phyloP scores from a whole-genome alignment of 92 coral and sea anemone species.

The Heliopora coerulea region DNA sequence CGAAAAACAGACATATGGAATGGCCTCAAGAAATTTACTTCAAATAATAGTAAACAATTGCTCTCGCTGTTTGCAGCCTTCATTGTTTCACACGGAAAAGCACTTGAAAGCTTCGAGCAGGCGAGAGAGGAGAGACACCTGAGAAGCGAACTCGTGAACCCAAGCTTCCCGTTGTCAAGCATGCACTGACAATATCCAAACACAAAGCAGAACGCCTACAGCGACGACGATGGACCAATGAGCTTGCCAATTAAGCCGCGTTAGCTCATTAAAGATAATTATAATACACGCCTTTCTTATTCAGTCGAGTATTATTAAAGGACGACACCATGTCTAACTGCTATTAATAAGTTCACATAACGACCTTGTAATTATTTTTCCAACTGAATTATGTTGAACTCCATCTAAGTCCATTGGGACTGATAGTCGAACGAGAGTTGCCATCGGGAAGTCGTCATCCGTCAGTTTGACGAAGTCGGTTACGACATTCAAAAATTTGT shows the following conservation, averaged over 20 bases:
- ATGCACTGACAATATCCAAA: slow-evolving; percentile 27
- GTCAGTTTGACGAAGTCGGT: neutral
- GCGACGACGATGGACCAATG: slow-evolving; percentile 31
- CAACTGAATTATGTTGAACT: slow-evolving; percentile 22
- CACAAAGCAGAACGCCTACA: slow-evolving; percentile 43
- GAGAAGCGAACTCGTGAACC: neutral
- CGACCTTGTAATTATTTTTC: slow-evolving; percentile 35
- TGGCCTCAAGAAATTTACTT: neutral
- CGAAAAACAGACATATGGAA: neutral
- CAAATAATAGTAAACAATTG: neutral
- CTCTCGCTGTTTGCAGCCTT: neutral
- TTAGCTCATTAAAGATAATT: slow-evolving; percentile 44
- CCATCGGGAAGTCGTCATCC: neutral
- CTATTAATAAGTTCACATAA: slow-evolving; percentile 36
- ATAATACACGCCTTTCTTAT: slow-evolving; percentile 40
- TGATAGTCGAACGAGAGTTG: neutral
- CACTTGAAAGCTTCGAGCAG: slow-evolving; percentile 7
- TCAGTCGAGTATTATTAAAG: slow-evolving; percentile 34
- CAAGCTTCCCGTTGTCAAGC: slow-evolving; percentile 25
- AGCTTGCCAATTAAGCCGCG: slow-evolving; percentile 31
- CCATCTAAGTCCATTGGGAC: neutral
- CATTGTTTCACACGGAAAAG: neutral
- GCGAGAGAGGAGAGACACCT: slow-evolving; percentile 15
- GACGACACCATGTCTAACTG: slow-evolving; percentile 35
- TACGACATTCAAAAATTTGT: neutral